phyloP scores from a whole-genome alignment of 2,888 invertebrate species.

The Zygaena filipendulae region DNA sequence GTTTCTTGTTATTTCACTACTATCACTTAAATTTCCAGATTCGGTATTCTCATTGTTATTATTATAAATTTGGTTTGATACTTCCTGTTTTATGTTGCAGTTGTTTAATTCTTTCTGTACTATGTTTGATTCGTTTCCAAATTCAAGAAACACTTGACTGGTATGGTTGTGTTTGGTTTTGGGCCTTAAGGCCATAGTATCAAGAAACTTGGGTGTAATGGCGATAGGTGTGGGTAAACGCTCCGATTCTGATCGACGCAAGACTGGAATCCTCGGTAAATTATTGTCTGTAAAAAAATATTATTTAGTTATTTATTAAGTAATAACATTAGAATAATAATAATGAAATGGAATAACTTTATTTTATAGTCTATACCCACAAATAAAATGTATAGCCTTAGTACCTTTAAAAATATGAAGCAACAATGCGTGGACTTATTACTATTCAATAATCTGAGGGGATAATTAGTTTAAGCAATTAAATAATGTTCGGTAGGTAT shows the following conservation, averaged over 20 bases:
- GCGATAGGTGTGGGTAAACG: slow-evolving; percentile 40
- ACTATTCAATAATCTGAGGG: no score
- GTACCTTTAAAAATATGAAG: no score
- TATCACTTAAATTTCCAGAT: slow-evolving; percentile 49
- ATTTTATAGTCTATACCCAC: no score
- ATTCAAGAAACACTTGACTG: slow-evolving; percentile 70
- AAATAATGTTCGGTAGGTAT: no score
- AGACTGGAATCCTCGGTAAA: slow-evolving; percentile 45
- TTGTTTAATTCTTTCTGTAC: slow-evolving; percentile 16
- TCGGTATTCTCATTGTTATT: slow-evolving; percentile 37
- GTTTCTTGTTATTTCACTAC: slow-evolving; percentile 51
- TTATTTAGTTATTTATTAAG: not conserved
- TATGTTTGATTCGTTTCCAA: slow-evolving; percentile 36
- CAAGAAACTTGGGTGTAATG: slow-evolving; percentile 72
- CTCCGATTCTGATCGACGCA: slow-evolving; percentile 61
- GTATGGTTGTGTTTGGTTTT: slow-evolving; percentile 71
- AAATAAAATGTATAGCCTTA: slow-evolving; percentile 5
- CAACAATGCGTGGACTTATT: no score
- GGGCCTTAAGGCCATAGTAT: slow-evolving; percentile 85
- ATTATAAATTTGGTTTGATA: no score
- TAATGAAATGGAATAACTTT: no score
- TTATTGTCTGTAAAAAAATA: slow-evolving; percentile 48
- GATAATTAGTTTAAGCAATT: no score
- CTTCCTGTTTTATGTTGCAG: no score
- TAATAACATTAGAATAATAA: slow-evolving; percentile 4